phyloP scores from a whole-genome alignment of 2,888 invertebrate species.

The Parapristionchus giblindavisi region DNA sequence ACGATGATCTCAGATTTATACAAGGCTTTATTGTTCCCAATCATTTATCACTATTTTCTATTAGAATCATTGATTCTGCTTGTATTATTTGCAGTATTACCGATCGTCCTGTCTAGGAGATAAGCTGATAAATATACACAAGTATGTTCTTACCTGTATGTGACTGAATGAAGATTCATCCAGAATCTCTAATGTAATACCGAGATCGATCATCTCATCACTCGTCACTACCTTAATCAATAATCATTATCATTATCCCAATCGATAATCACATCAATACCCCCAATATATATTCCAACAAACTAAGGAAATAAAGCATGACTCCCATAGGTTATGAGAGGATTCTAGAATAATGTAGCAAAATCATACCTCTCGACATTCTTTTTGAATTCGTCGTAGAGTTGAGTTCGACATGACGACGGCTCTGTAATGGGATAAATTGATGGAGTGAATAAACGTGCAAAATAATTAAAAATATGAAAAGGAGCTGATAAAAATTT shows the following conservation, averaged over 20 bases:
- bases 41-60: too few species aligned
- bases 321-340: too few species aligned
- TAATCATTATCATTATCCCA: too few species aligned
- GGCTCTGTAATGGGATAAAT: neutral
- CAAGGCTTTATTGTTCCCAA: too few species aligned
- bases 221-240: slow-evolving; percentile 11
- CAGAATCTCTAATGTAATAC: slow-evolving; percentile 31
- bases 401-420: slow-evolving; percentile 30
- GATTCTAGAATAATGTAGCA: neutral
- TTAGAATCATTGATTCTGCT: too few species aligned
- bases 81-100: neutral
- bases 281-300: too few species aligned
- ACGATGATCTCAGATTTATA: too few species aligned
- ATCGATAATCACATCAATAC: too few species aligned
- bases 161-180: slow-evolving; percentile 22
- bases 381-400: slow-evolving; percentile 29
- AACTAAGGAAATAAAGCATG: too few species aligned
- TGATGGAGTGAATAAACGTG: neutral
- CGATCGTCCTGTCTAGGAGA: too few species aligned
- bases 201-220: slow-evolving; percentile 23
- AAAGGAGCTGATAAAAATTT: neutral
- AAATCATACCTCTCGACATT: slow-evolving; percentile 24
- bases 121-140: too few species aligned
- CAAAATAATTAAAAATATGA: neutral
- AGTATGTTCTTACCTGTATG: neutral